These are phyloP conservation scores for Hecatera dysodea DNA, from an alignment of 2,888 invertebrate species.

Conservation along the genomic window DNA sequence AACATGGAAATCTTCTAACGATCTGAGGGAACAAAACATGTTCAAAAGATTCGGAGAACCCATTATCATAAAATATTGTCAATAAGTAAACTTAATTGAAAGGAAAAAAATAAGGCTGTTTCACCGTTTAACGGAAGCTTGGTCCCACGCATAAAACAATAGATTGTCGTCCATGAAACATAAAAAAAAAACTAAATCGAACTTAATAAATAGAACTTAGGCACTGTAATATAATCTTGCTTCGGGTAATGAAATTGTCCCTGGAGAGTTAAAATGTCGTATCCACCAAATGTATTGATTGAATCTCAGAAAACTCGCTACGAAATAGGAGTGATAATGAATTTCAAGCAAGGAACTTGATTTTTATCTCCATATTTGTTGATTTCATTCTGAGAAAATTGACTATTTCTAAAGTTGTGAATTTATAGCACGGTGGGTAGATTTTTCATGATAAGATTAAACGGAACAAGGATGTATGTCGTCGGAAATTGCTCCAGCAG, in stretches of 20 bases:
- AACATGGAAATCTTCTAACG: conserved; percentile 15
- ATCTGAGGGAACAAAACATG: conserved; percentile 16
- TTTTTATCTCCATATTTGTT: conserved; percentile 27
- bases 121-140: neutral
- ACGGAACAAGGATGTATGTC: conserved; percentile 27
- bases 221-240: conserved; percentile 61
- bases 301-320: conserved; percentile 39
- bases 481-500: conserved; percentile 37
- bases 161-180: conserved; percentile 37
- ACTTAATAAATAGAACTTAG: conserved; percentile 62
- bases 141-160: conserved; percentile 10
- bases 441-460: conserved; percentile 46
- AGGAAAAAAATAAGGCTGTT: conserved; percentile 15
- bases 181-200: conserved; percentile 58
- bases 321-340: conserved; percentile 39
- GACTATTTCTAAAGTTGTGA: conserved; percentile 26
- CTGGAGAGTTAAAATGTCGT: conserved; percentile 52
- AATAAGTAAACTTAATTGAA: neutral
- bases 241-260: conserved; percentile 61
- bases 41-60: neutral
- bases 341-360: conserved; percentile 14
- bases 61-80: conserved; percentile 38
- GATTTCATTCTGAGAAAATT: conserved; percentile 32
- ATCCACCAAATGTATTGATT: conserved; percentile 61
- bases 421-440: conserved; percentile 15